Percentiles rank a stretch among this genome's conserved stretches.
Conservation (phyloP, 2,797 vertebrate genomes). For the Pteronotus mesoamericanus region DNA sequence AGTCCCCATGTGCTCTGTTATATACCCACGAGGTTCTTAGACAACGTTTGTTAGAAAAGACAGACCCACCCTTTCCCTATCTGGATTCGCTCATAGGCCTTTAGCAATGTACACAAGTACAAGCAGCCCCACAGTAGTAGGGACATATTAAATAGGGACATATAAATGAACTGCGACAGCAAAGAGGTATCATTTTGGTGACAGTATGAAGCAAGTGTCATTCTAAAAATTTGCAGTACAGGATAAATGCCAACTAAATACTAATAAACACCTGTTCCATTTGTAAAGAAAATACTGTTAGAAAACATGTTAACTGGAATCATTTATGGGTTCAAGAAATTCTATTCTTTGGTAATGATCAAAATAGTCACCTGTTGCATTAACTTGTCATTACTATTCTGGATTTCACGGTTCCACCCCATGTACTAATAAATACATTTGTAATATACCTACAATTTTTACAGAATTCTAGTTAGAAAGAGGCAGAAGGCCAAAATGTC, state of each 20-base stretch:
- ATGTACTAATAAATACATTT: background rate
- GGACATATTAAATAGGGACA: background rate
- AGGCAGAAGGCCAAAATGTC: background rate
- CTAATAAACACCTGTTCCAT: background rate
- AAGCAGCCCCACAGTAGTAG: background rate
- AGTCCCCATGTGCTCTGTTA: background rate
- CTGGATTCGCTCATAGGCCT: background rate
- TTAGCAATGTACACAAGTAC: background rate
- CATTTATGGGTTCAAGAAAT: background rate
- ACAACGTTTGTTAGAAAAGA: background rate
- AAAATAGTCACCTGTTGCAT: background rate
- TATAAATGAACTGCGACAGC: background rate
- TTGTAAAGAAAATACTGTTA: conserved; percentile 24
- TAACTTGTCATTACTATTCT: background rate
- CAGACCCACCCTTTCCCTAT: background rate
- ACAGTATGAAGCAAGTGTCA: background rate
- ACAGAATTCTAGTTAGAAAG: background rate
- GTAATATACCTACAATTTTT: conserved; percentile 1
- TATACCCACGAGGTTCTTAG: background rate
- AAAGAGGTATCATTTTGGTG: background rate
- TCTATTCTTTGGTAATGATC: background rate
- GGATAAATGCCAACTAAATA: background rate
- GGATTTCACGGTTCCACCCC: background rate
- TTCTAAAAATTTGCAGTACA: background rate
- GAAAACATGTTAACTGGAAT: conserved; percentile 12